These are phyloP conservation scores for Danio jaintianensis DNA, from an alignment of 2,797 vertebrate species.

Conservation along the genomic window DNA sequence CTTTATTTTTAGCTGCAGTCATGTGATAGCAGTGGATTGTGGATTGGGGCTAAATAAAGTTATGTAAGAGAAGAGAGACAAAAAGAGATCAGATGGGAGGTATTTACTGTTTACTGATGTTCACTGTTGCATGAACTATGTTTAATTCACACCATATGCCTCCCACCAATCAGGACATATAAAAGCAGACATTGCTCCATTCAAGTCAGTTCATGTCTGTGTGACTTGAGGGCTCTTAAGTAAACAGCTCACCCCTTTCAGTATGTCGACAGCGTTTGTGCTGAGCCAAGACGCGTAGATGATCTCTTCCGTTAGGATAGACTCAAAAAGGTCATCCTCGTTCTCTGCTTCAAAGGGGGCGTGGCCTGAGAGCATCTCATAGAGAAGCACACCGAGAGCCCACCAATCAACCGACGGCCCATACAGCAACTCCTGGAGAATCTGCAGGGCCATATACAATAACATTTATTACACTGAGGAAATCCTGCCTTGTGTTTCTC, in stretches of 20 bases:
- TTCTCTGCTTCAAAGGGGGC: conserved; percentile 97
- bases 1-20: conserved; percentile 75
- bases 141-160: conserved; percentile 31
- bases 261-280: conserved; percentile 86
- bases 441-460: conserved; percentile 75
- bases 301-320: conserved; percentile 94
- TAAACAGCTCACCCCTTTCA: conserved; percentile 86
- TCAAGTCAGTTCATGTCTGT: conserved; percentile 11
- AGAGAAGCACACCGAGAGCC: conserved; percentile 95
- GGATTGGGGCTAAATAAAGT: conserved; percentile 77
- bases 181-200: not conserved
- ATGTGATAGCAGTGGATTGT: conserved; percentile 47
- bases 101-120: conserved; percentile 29
- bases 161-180: not conserved
- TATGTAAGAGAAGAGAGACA: conserved; percentile 64
- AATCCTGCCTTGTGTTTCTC: not conserved
- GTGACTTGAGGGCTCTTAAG: not conserved
- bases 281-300: conserved; percentile 93
- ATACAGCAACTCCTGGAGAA: conserved; percentile 95
- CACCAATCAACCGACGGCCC: conserved; percentile 97
- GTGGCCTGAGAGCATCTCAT: conserved; percentile 96
- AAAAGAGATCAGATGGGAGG: not conserved
- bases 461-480: conserved; percentile 27
- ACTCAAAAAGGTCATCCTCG: conserved; percentile 96
- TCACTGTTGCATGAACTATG: conserved; percentile 13